Evolutionary conservation across 2,888 invertebrate genomes (phyloP), one percentile per base, ranked within the genome.

Genomic region (Diadegma fenestrale): DNA sequence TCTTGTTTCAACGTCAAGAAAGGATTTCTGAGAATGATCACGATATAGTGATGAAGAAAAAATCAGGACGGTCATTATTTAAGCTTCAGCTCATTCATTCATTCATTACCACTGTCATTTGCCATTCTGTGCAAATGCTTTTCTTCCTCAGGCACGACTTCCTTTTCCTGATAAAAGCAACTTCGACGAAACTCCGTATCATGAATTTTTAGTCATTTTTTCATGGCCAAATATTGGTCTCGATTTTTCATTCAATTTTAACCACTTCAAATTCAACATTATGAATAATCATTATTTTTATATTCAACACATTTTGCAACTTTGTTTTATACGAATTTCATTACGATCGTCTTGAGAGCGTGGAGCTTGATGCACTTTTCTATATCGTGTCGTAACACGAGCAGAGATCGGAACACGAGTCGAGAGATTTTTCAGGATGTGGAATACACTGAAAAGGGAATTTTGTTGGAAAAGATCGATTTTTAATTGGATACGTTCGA

Each of bases 21-120:
- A 82, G 71, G 81, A 82, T 82, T 85, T 78, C 78, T 80, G 69
- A 1, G 14, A 45, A 78, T 26, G 61, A 79, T 51, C 51, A 48
- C 33, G 22, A 61, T 45, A 30, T 45, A 41, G 64, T 41, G 43
- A 61, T 19, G 58, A 66, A 68, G 64, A 43, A 76, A 69, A 83
- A 77, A 77, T 86, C 77, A 77, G 51, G 76, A 77, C 58, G 51
- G 72, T 72, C 77, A 71, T 83, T 83, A 76, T 80, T 83, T 41
- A 22, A 71, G 77, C 45, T 82, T 58, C 41, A 19, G 30, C 61
- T 76, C 69, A 4, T 26, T 75, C 75, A 33, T 51, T 51, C 75
- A 72, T 76, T 71, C 54, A 45, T 75, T 84, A 48, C 8, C 26
- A 26, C 63, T 48, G 41, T 17, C 71, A 71, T 58, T 76, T 33